Base-by-base conservation (phyloP, 2,888 invertebrate genomes). In the Nomada flava region DNA sequence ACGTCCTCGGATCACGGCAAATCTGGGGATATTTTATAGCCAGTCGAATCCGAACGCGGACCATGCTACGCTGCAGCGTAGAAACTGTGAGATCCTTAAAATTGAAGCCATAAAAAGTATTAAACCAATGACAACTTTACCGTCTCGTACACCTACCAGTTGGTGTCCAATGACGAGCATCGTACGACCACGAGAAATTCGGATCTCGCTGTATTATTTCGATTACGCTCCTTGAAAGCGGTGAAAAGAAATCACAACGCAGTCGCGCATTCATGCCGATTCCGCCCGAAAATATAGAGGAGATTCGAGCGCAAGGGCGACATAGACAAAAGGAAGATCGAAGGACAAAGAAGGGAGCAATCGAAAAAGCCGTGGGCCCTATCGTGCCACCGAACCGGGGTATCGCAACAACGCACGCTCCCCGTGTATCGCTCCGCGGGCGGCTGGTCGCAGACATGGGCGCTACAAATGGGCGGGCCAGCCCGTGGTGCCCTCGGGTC, bases 401-500 rank as follows among this genome's bases (percentile, higher is more conserved):
- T 59, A 76, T 84, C 75, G 81, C 77, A 81, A 83, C 78, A 83
- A 84, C 84, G 83, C 69, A 84, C 80, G 83, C 85, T 88, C 84
- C 76, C 75, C 82, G 79, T 88, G 89, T 90, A 88, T 88, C 88
- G 88, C 91, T 91, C 90, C 86, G 88, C 91, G 90, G 92, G 90
- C 92, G 92, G 92, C 91, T 92, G 90, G 89, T 91, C 90, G 89
- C 90, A 92, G 91, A 92, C 91, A 92, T 90, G 90, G 92, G 92
- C 91, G 92, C 92, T 92, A 92, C 92, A 92, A 92, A 92, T 92
- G 91, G 92, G 92, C 92, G 92, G 92, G 88, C 90, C 91, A 87
- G 91, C 79, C 90, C 88, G 89, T 86, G 89, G 87, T 92, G 91
- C 92, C 92, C 91, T 91, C 89, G 87, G 91, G 92, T 92, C 92